Percentiles rank a stretch among this genome's conserved stretches.
Evolutionary conservation across 2,797 vertebrate species (phyloP).

Genomic region (Gymnothorax reevesii): DNA sequence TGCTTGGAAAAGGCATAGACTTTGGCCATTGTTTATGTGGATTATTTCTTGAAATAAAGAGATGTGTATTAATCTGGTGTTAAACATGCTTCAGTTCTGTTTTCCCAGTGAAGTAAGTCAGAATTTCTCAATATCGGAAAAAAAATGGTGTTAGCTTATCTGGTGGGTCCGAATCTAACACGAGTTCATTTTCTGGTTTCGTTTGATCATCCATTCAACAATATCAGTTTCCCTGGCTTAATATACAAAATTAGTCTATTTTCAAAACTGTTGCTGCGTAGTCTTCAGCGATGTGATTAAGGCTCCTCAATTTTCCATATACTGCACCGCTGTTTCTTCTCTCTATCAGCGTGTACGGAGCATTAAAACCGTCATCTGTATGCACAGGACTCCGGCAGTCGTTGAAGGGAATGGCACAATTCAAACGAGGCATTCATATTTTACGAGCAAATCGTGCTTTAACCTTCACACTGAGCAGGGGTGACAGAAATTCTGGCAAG

Average conservation of each 20-base stretch:
- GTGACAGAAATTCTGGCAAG: background rate
- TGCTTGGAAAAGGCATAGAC: background rate
- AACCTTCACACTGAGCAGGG: background rate
- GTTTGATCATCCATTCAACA: background rate
- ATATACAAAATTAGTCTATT: background rate
- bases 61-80: background rate
- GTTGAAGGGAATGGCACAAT: constrained; percentile 2
- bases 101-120: background rate
- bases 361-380: background rate
- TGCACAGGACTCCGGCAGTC: background rate
- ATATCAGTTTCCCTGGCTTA: background rate
- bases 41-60: background rate
- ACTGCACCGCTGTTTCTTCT: background rate
- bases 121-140: background rate
- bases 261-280: background rate
- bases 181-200: background rate
- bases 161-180: too few relatives aligned
- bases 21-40: too few relatives aligned
- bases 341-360: too few relatives aligned
- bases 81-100: background rate
- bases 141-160: background rate
- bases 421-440: constrained; percentile 11
- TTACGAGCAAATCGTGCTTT: constrained; percentile 6
- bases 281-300: background rate
- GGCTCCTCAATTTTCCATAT: background rate